Conservation (phyloP, 2,113 vertebrate species). For the Rhinoderma darwinii region DNA sequence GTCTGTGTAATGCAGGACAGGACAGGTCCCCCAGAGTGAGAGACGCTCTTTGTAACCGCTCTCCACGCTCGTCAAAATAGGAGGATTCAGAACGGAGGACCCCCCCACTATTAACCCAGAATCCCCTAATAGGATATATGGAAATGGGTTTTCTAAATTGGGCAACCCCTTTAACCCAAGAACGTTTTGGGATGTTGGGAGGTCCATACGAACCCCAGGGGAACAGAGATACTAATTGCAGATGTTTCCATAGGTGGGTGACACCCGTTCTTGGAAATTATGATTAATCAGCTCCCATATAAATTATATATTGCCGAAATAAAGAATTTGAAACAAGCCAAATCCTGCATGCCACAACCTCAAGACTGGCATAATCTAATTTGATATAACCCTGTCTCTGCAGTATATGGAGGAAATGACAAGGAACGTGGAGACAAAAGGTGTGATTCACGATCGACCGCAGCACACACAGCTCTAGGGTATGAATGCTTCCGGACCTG, state of each 20-base stretch:
- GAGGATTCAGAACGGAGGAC: too few relatives aligned
- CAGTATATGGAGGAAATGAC: slow-evolving; percentile 12
- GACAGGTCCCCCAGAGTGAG: too few relatives aligned
- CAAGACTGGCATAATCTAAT: slow-evolving; percentile 58
- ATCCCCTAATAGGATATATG: too few relatives aligned
- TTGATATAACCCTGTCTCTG: slow-evolving; percentile 41
- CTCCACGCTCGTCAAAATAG: too few relatives aligned
- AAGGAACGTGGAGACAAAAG: slow-evolving; percentile 26
- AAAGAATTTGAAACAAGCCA: slow-evolving; percentile 67
- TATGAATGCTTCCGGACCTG: slow-evolving; percentile 39
- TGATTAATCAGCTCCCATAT: slow-evolving; percentile 29
- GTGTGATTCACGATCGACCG: slow-evolving; percentile 48
- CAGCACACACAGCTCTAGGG: slow-evolving; percentile 48
- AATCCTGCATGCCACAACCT: slow-evolving; percentile 65
- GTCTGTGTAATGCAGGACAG: too few relatives aligned
- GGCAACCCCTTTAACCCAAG: neutral
- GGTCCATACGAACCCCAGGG: neutral
- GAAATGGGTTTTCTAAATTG: too few relatives aligned
- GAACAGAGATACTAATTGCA: neutral
- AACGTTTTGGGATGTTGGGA: neutral
- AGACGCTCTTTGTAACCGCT: too few relatives aligned
- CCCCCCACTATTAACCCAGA: too few relatives aligned
- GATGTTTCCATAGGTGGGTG: neutral
- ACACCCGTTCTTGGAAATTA: neutral
- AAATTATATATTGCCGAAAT: slow-evolving; percentile 62